Base-by-base conservation (phyloP, 2,888 invertebrate genomes). In the Sinohyriopsis cumingii region DNA sequence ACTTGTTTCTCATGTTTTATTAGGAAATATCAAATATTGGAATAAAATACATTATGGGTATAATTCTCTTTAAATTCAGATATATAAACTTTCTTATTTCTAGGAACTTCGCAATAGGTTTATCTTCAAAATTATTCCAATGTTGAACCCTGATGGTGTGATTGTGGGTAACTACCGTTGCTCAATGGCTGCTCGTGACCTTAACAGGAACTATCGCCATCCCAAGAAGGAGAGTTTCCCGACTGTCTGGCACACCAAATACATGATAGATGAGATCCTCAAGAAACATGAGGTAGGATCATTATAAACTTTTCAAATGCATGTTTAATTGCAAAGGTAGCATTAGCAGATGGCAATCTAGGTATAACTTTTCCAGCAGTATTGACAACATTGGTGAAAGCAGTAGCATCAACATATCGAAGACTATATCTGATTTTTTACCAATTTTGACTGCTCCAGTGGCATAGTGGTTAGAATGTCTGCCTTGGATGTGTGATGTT, bases 111-210 rank as follows among this genome's bases (percentile, higher is more conserved):
- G 88, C 55, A 81, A 87, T 71, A 82, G 77, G 62, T 87, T 88
- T 77, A 82, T 89, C 69, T 89, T 89, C 77, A 89, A 89, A 81
- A 82, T 89, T 24, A 86, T 90, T 33, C 90, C 90, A 5, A 90
- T 90, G 90, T 77, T 89, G 60, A 90, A 90, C 72, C 89, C 89
- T 18, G 90, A 90, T 64, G 90, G 90, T 7, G 90, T 90, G n/a
- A 90, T 90, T 20, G 89, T 90, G 3, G 89, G 89, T 7, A 90
- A 90, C 77, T 90, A 90, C 73, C 77, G 89, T 69, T 87, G 87
- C 72, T 88, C 88, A 12, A 74, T 89, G 69, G 87, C 87, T 5
- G 89, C 84, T 12, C 69, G 88, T 64, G 90, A 90, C 72, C 77
- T 90, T 60, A 90, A 90, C 77, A 77, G 90, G 18, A 90, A 89